Evolutionary conservation across 1,140 invertebrate species (phyloP).

Genomic region (Nephila pilipes): DNA sequence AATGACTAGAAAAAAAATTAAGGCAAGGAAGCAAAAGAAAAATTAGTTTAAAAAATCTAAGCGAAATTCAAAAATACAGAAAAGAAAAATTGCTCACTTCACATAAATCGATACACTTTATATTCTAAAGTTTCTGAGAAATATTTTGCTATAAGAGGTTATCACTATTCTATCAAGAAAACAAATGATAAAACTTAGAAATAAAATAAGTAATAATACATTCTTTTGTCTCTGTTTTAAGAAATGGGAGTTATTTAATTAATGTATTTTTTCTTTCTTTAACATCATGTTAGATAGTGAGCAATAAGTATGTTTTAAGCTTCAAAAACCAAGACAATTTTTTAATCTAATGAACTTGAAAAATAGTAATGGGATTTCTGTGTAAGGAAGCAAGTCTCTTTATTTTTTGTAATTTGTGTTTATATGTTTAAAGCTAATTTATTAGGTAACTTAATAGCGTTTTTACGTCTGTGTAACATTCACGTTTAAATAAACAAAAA

Average conservation of each 20-base stretch:
- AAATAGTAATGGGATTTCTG: slow-evolving; percentile 24
- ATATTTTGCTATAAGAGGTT: too few species aligned
- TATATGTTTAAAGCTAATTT: slow-evolving; percentile 28
- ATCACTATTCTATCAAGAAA: too few species aligned
- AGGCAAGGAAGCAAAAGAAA: too few species aligned
- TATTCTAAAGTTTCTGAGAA: too few species aligned
- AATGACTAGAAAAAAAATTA: too few species aligned
- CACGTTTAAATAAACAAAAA: slow-evolving; percentile 2
- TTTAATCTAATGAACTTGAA: slow-evolving; percentile 3
- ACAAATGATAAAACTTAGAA: too few species aligned
- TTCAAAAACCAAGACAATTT: neutral
- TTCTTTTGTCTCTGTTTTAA: neutral
- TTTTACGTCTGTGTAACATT: slow-evolving; percentile 5
- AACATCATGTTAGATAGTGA: neutral
- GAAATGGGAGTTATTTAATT: neutral
- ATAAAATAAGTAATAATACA: too few species aligned
- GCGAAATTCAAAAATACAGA: too few species aligned
- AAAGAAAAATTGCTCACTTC: too few species aligned
- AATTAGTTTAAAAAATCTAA: too few species aligned
- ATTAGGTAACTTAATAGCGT: slow-evolving; percentile 32
- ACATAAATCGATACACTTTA: too few species aligned
- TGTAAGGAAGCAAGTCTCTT: neutral
- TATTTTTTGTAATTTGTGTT: neutral
- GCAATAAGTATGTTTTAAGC: neutral
- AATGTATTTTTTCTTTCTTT: too few species aligned